Percentiles rank a stretch among this genome's conserved stretches.
These are phyloP conservation scores for Andrena praecox DNA, from an alignment of 2,888 invertebrate species.

Conservation along the genomic window DNA sequence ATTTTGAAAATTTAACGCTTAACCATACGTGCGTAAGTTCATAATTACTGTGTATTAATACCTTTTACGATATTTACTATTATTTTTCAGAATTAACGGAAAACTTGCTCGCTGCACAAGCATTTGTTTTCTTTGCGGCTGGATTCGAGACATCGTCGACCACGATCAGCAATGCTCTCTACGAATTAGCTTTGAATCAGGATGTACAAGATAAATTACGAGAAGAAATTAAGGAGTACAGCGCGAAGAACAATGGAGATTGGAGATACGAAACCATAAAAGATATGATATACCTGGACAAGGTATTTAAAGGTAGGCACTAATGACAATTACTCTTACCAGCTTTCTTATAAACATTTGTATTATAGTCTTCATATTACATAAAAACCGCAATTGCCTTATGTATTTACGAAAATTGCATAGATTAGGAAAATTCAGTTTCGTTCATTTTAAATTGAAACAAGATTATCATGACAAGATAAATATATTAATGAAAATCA, in stretches of 20 bases:
- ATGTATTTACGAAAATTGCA: too few relatives aligned
- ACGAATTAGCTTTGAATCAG: slow-evolving; percentile 72
- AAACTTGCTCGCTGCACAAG: slow-evolving; percentile 70
- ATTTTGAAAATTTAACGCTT: too few relatives aligned
- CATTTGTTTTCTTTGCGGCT: slow-evolving; percentile 75
- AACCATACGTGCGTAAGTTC: too few relatives aligned
- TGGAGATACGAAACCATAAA: slow-evolving; percentile 83
- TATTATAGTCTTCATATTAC: too few relatives aligned
- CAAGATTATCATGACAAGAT: too few relatives aligned
- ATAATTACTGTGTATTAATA: too few relatives aligned
- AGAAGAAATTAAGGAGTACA: slow-evolving; percentile 65
- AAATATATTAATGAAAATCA: too few relatives aligned
- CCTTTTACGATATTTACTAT: neutral
- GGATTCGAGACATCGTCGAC: slow-evolving; percentile 77
- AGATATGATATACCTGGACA: slow-evolving; percentile 84
- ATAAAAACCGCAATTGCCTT: too few relatives aligned
- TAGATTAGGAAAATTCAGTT: too few relatives aligned
- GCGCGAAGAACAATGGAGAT: slow-evolving; percentile 75
- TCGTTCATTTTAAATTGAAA: too few relatives aligned
- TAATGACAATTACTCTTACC: neutral
- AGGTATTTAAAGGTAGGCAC: slow-evolving; percentile 80
- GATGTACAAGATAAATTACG: slow-evolving; percentile 72
- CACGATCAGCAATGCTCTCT: slow-evolving; percentile 73
- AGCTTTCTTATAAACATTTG: neutral
- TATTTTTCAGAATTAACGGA: slow-evolving; percentile 71